Evolutionary conservation across 2,113 vertebrate genomes (phyloP).

Genomic region (Mesitornis unicolor): DNA sequence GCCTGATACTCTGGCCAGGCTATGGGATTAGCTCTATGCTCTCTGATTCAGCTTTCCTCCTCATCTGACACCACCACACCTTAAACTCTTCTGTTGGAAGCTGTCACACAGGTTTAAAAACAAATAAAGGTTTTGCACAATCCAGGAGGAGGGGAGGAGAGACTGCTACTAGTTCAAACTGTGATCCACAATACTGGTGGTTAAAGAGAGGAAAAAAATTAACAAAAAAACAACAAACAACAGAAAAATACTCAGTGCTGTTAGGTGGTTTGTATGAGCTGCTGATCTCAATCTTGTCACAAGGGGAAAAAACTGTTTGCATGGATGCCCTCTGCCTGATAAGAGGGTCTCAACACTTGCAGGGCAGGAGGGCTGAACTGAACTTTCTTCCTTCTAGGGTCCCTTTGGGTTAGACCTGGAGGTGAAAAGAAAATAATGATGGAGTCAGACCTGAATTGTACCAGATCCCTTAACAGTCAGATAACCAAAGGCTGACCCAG

Average conservation of each 20-base stretch:
- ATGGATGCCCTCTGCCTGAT: not conserved
- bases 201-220: not conserved
- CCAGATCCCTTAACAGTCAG: not conserved
- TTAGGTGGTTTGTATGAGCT: not conserved
- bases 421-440: not conserved
- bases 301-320: not conserved
- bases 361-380: not conserved
- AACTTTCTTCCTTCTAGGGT: not conserved
- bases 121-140: not conserved
- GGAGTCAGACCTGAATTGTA: not conserved
- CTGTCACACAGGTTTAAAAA: not conserved
- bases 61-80: not conserved
- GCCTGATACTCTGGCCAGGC: not conserved
- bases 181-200: not conserved
- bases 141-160: not conserved
- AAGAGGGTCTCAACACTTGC: not conserved
- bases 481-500: not conserved
- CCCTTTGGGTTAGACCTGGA: not conserved
- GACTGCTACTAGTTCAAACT: not conserved
- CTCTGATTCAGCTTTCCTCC: not conserved
- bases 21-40: not conserved
- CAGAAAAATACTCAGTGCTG: too few relatives aligned
- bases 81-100: not conserved
- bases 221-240: not conserved
- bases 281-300: not conserved